Evolutionary conservation across 64 coral and sea anemone genomes (phyloP), one percentile per base, ranked within the genome.

Genomic region (Pachyseris speciosa): DNA sequence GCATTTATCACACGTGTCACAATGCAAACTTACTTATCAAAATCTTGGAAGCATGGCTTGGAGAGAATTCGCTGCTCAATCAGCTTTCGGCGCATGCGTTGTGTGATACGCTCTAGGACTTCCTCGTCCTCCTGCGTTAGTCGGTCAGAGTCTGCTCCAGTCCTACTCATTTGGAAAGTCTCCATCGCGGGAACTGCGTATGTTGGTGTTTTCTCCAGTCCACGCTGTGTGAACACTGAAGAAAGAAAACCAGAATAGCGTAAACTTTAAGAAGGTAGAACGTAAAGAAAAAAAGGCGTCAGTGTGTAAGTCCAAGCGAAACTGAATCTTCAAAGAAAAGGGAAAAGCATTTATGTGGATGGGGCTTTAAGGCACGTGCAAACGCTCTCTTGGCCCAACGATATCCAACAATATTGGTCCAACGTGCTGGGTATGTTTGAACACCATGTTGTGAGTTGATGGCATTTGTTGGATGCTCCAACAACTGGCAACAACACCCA

Each of bases 21-120:
- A n/a, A n/a, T 61, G 3, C 9, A 15, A 19, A 93, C 97, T 81
- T 41, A 99, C 97, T 95, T 99, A 43, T 99, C 97, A 74, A 99
- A 99, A 52, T 99, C 97, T 60, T 99, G 97, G 25, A 99, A 99
- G 50, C 89, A 90, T 0, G 97, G 97, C 74, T 99, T 99, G 38
- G 70, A 90, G 16, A 95, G 74, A 27, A 99, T 91, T 42, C 96
- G 85, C 53, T 94, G 90, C 37, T 98, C 88, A 29, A 89, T 93
- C 29, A 92, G 73, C 63, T 88, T 89, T 64, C 83, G 67, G n/a
- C 86, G 89, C 93, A 98, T 91, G 72, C 96, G 84, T 32, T 84
- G 88, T 89, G 91, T 98, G 36, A 94, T 88, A 60, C 78, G 61
- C 11, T 94, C 88, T 40, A 98, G 77, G 32, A 88, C 55, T 45